Conservation (phyloP, 1,140 invertebrate genomes). For the Drosophila santomea region DNA sequence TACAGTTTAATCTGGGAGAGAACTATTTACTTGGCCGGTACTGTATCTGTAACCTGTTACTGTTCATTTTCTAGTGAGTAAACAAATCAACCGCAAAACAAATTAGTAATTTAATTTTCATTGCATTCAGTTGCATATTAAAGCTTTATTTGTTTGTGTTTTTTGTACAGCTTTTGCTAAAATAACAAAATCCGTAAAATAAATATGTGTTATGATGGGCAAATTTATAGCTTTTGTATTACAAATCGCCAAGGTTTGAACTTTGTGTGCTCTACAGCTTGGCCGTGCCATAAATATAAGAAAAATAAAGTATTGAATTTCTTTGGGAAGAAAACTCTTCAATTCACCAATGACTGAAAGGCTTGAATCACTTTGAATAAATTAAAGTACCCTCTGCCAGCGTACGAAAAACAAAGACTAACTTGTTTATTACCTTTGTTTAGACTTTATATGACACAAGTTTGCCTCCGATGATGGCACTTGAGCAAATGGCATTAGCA, state of each 20-base stretch:
- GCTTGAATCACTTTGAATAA: background rate
- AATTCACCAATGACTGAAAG: background rate
- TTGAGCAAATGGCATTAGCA: conserved; percentile 74
- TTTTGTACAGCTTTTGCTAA: background rate
- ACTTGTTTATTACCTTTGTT: conserved; percentile 81
- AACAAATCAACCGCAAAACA: conserved; percentile 55
- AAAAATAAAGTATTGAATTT: too few relatives aligned
- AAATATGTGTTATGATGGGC: conserved; percentile 13
- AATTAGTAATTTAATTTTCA: conserved; percentile 57
- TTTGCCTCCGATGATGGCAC: conserved; percentile 60
- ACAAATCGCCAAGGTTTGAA: conserved; percentile 34
- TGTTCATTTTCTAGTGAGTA: conserved; percentile 39
- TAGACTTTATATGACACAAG: conserved; percentile 73
- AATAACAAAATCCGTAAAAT: conserved; percentile 20
- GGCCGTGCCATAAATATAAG: too few relatives aligned
- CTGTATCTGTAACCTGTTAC: conserved; percentile 17
- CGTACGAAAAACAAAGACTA: conserved; percentile 28
- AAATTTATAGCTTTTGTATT: conserved; percentile 13
- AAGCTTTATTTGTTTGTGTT: conserved; percentile 18
- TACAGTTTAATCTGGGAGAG: background rate
- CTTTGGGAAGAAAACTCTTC: background rate
- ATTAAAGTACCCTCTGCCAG: conserved; percentile 4
- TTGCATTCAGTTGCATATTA: conserved; percentile 36
- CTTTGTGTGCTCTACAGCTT: conserved; percentile 23
- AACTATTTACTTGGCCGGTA: background rate